phyloP scores from a whole-genome alignment of 1,140 invertebrate species.

The Drosophila lacertosa region DNA sequence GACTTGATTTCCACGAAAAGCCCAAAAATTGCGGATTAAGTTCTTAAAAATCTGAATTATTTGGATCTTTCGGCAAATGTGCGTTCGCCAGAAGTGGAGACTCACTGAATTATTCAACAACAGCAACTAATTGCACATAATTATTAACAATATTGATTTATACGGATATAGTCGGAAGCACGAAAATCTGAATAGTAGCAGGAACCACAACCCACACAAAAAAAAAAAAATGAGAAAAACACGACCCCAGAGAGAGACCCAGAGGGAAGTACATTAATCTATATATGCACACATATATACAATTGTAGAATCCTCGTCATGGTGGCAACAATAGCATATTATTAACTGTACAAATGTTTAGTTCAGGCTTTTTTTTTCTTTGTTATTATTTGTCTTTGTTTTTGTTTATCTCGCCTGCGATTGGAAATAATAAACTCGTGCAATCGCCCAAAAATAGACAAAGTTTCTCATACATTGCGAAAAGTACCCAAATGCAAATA shows the following conservation, averaged over 20 bases:
- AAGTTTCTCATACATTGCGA: slow-evolving; percentile 36
- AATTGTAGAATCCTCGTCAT: slow-evolving; percentile 49
- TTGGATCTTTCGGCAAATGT: slow-evolving; percentile 39
- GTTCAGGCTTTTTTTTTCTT: slow-evolving; percentile 9
- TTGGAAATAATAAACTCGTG: slow-evolving; percentile 62
- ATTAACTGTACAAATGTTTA: slow-evolving; percentile 59
- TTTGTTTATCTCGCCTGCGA: slow-evolving; percentile 61
- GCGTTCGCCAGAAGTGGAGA: slow-evolving; percentile 36
- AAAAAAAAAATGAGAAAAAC: no score
- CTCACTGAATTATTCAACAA: slow-evolving; percentile 34
- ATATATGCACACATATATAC: background rate
- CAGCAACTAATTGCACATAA: slow-evolving; percentile 57
- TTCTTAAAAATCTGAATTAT: no score
- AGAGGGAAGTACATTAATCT: slow-evolving; percentile 1
- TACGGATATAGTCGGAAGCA: background rate
- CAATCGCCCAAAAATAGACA: slow-evolving; percentile 69
- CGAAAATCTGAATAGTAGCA: slow-evolving; percentile 11
- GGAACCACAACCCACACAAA: background rate
- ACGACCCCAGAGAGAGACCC: background rate
- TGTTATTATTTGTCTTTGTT: slow-evolving; percentile 25
- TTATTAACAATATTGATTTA: slow-evolving; percentile 38
- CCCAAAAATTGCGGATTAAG: slow-evolving; percentile 15
- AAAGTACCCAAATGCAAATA: slow-evolving; percentile 22
- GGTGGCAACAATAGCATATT: slow-evolving; percentile 67
- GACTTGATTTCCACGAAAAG: slow-evolving; percentile 5